Base-by-base conservation (phyloP, 2,888 invertebrate genomes). In the Microctonus aethiopoides region DNA sequence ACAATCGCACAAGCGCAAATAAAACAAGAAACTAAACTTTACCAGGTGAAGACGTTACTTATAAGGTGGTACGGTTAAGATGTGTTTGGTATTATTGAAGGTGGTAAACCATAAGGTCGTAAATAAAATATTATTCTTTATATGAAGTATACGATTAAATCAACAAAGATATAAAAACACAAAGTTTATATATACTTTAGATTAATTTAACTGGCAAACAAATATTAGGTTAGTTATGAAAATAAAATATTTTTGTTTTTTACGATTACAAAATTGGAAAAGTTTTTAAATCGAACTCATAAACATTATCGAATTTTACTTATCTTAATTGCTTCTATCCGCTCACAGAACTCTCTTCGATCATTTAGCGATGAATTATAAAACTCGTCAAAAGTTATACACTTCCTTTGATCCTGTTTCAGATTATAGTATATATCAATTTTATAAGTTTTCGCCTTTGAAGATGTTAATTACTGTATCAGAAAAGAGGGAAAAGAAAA, bases 191-290 rank as follows among this genome's bases (percentile, higher is more conserved):
- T 22, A 60, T 60, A 29, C 29, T 56, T 62, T 59, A 34, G 20
- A 34, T 51, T 62, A 64, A 24, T 34, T 70, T 65, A 67, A 70
- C 64, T 60, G n/a, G 26, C 32, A 11, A 73, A 59, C 46, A 52
- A n/a, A 26, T 24, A 51, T 60, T 41, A 60, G 52, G 36, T 52
- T 34, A 41, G 68, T 61, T 36, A 61, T 65, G 51, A 65, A 32
- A 65, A 68, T 39, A 41, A 67, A 63, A 62, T 67, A 46, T 60
- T 57, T 59, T 63, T 59, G n/a, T n/a, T 59, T 24, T 29, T 24
- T 56, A n/a, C 5, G 32, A 29, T 57, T 56, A 41, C 41, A 59
- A 26, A 22, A 24, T 67, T 46, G 41, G 39, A 32, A 34, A 54
- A 54, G n/a, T 57, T 59, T 67, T 59, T 57, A 59, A n/a, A 67